phyloP scores from a whole-genome alignment of 2,888 invertebrate species.

The Cepaea hortensis region DNA sequence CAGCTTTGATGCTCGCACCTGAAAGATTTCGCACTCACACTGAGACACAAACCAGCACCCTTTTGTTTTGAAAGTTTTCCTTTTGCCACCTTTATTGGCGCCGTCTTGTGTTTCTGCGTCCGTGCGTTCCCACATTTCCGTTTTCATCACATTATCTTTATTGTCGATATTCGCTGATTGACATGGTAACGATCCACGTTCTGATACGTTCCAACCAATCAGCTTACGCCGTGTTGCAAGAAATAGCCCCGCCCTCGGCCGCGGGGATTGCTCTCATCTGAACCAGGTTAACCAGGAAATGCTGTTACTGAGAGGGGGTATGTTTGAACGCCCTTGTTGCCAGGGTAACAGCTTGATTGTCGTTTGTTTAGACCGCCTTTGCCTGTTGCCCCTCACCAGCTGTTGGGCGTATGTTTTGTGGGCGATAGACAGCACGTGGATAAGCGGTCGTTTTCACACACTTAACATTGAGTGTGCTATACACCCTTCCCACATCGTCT shows the following conservation, averaged over 20 bases:
- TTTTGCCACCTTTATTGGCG: neutral
- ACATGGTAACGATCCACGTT: constrained; percentile 16
- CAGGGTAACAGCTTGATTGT: constrained; percentile 17
- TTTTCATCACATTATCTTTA: constrained; percentile 12
- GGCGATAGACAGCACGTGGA: neutral
- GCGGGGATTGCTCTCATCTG: neutral
- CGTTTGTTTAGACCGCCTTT: neutral
- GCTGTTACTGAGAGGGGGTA: neutral
- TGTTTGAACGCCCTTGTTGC: neutral
- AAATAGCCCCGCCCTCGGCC: neutral
- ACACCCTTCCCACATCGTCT: too few species aligned
- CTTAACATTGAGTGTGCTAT: too few species aligned
- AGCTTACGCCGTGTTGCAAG: neutral
- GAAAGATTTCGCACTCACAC: neutral
- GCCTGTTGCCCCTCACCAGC: neutral
- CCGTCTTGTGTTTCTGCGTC: constrained; percentile 2
- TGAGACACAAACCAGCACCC: neutral
- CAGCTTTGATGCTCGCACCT: neutral
- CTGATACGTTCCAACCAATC: constrained; percentile 10
- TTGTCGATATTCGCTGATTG: constrained; percentile 10
- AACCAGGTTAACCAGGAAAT: neutral
- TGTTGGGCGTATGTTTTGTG: neutral
- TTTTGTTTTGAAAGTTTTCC: neutral
- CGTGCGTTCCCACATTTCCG: neutral
- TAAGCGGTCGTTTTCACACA: too few species aligned